Base-by-base conservation (phyloP, 2,888 invertebrate species). In the Metacarcinus magister region DNA sequence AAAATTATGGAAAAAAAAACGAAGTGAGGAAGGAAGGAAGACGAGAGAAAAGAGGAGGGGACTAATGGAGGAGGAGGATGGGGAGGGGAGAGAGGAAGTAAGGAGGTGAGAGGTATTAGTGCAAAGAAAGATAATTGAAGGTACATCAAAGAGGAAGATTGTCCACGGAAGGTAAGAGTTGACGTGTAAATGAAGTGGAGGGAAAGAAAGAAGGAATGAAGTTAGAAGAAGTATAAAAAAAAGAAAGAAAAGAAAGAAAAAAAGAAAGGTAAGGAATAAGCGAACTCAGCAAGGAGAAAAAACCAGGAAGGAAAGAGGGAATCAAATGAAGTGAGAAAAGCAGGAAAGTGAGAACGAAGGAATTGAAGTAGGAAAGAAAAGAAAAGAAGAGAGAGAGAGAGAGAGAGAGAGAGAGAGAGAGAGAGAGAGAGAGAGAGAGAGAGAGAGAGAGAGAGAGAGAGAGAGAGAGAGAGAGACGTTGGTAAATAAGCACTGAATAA, bases 401-500 rank as follows among this genome's bases (percentile, higher is more conserved):
- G 89, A 16, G 39, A 44, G 89, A 89, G 89, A 44, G 39, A 89
- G 89, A 89, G 89, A 89, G 44, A 44, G 90, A 90, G 39, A 89
- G 89, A 44, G 89, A 89, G 44, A 44, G 89, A 89, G 89, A 44
- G 39, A 89, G 89, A 89, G 89, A 89, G 89, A 44, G 89, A 89
- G 67, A 23, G 67, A 23, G 67, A 23, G 67, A 23, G 67, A 82
- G 82, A 32, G 82, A 82, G 32, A 32, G 82, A 82, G 82, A 32
- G n/a, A 82, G 82, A 82, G 82, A 82, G 13, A 19, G 89, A 89
- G 67, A 23, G 19, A 16, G n/a, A 67, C 4, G 16, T 7, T 16
- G n/a, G 67, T 67, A 5, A n/a, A 23, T 67, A 67, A 23, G 5
- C n/a, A 67, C 4, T 67, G 67, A 67, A 67, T 23, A 67, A 23